These are phyloP conservation scores for Bugulina stolonifera DNA, from an alignment of 2,888 invertebrate genomes.

Conservation along the genomic window DNA sequence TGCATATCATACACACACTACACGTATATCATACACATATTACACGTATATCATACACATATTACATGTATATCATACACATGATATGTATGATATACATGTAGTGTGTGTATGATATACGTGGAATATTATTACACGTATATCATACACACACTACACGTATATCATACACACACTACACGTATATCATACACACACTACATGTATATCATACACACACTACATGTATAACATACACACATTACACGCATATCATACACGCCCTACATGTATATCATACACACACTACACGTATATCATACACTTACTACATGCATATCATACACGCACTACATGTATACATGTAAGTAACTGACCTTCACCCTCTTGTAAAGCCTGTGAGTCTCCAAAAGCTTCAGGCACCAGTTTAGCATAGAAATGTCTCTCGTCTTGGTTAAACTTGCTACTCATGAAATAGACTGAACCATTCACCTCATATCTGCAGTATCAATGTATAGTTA, in stretches of 20 bases:
- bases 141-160: too few relatives aligned
- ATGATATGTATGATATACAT: too few relatives aligned
- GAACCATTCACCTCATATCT: conserved; percentile 78
- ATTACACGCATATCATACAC: background rate
- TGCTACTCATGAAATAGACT: conserved; percentile 90
- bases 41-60: too few relatives aligned
- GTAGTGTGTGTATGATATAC: too few relatives aligned
- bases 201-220: background rate
- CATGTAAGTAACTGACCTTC: too few relatives aligned
- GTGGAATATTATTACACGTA: too few relatives aligned
- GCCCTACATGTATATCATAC: background rate
- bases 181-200: background rate
- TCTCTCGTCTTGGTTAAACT: conserved; percentile 72
- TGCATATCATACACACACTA: too few relatives aligned
- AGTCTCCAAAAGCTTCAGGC: conserved; percentile 88
- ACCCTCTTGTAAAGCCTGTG: conserved; percentile 68
- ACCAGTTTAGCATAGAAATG: conserved; percentile 96
- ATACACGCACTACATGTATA: too few relatives aligned
- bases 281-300: too few relatives aligned
- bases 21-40: too few relatives aligned
- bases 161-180: background rate
- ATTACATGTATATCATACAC: too few relatives aligned
- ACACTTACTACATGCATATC: too few relatives aligned
- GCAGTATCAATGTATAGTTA: conserved; percentile 29
- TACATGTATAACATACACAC: background rate